Base-by-base conservation (phyloP, 1,140 invertebrate species). In the Zaprionus tsacasi region DNA sequence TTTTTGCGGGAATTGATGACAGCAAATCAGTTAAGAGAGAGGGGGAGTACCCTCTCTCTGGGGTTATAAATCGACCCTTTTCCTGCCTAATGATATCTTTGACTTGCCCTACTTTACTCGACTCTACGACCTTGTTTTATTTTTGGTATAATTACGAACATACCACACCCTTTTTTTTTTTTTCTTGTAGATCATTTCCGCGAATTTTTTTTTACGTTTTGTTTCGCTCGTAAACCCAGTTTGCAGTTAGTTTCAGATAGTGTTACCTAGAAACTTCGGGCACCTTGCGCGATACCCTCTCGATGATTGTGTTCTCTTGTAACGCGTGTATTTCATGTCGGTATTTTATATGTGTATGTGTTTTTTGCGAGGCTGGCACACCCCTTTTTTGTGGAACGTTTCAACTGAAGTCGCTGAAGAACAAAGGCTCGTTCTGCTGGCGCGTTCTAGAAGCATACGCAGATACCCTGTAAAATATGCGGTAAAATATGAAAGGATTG, bases 321-420 rank as follows among this genome's bases (percentile, higher is more conserved):
- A 88, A 88, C 85, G 80, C 81, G 88, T 78, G 88, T 78, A 79
- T 89, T 89, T 89, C 69, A 79, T 88, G 85, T 88, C 78, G 81
- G 79, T 66, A 73, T 70, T 88, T 89, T 71, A 68, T 74, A 40
- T 61, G 60, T 21, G 21, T 21, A 21, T 21, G n/a, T n/a, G n/a
- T 11, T 63, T 76, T 65, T 64, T 33, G 54, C n/a, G 45, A 56
- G 59, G 40, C 56, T 15, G 36, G 66, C 66, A 69, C 71, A 50
- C 71, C 71, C 52, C 50, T 68, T 12, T n/a, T 43, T 43, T 43
- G 13, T 43, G 21, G 30, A 5, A 10, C n/a, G 52, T 11, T 27
- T 11, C 6, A 55, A 59, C 64, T 36, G 15, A 67, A 60, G 45
- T 73, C 50, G 57, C 59, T 64, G 36, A 57, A 54, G 27, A 54